Evolutionary conservation across 2,888 invertebrate genomes (phyloP), one percentile per base, ranked within the genome.

Genomic region (Hetaerina titia): DNA sequence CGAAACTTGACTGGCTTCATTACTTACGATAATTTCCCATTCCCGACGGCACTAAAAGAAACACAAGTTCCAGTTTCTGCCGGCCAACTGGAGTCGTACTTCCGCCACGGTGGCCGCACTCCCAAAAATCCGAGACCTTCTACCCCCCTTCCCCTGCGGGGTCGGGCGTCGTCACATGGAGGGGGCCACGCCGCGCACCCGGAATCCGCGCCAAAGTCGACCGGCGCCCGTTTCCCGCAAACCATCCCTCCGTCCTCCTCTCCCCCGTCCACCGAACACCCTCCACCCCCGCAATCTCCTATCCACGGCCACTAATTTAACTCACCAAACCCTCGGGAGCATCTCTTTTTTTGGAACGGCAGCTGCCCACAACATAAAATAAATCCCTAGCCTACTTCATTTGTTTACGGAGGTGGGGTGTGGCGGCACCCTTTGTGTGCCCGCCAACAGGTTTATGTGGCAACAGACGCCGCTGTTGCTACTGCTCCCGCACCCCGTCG

Each of bases 361-460:
- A 92, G 92, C 92, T 92, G 92, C 92, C 92, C 92, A 74, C 92
- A 92, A 92, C 92, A 92, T 92, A 92, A 92, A 92, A 92, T 92
- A 92, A 25, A 92, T 74, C 92, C 90, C 90, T 11, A 69, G 64
- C 90, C 92, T 92, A 92, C 92, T 92, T 92, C 92, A 92, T 92
- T 92, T 92, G 92, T 92, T 92, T 92, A 64, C 13, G 45, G 92
- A 45, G 11, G 69, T 74, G 92, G 69, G 81, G 90, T 64, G 90
- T 64, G 90, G 90, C 90, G 90, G 90, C 90, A 11, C 19, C 64
- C 64, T 90, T 90, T 89, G 89, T 89, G 25, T 22, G 64, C 13
- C 45, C 45, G 22, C n/a, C 69, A 56, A 57, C 69, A 56, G 74
- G 45, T 45, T 45, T 19, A 45, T 45, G 69, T 45, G 92, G 56